These are phyloP conservation scores for Drosophila robusta DNA, from an alignment of 2,888 invertebrate species.

Conservation along the genomic window DNA sequence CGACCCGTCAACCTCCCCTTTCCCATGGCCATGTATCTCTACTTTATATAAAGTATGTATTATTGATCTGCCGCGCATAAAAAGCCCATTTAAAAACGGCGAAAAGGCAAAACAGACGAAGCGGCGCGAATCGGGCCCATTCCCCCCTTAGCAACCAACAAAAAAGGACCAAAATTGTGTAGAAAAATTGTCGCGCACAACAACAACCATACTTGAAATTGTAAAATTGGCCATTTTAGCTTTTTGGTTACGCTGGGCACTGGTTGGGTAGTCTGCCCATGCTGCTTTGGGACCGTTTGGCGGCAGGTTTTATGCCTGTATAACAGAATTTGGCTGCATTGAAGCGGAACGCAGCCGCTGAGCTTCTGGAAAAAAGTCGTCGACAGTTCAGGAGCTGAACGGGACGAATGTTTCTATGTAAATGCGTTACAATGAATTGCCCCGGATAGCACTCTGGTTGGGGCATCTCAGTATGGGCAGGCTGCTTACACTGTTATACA, in stretches of 20 bases:
- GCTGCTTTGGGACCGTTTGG: slow-evolving; percentile 38
- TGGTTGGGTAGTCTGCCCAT: slow-evolving; percentile 25
- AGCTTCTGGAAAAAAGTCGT: slow-evolving; percentile 63
- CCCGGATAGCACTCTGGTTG: neutral
- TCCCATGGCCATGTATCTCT: slow-evolving; percentile 26
- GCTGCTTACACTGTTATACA: slow-evolving; percentile 10
- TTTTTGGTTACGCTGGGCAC: slow-evolving; percentile 73
- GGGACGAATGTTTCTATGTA: slow-evolving; percentile 53
- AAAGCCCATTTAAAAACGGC: slow-evolving; percentile 79
- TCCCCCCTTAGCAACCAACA: neutral
- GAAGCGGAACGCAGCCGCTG: slow-evolving; percentile 75
- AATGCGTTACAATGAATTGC: slow-evolving; percentile 52
- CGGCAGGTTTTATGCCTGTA: slow-evolving; percentile 49
- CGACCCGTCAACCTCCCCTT: neutral
- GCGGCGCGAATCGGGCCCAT: slow-evolving; percentile 58
- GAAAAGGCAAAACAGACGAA: slow-evolving; percentile 52
- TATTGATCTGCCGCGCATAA: slow-evolving; percentile 82
- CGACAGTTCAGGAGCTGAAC: slow-evolving; percentile 45
- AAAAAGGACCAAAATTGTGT: slow-evolving; percentile 64
- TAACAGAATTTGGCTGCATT: slow-evolving; percentile 81
- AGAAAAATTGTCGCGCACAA: slow-evolving; percentile 71
- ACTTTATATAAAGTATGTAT: slow-evolving; percentile 72
- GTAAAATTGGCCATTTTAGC: slow-evolving; percentile 81
- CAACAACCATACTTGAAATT: slow-evolving; percentile 59
- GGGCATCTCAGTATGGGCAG: neutral